Conservation (phyloP, 2,797 vertebrate genomes). For the Distichodus sexfasciatus region DNA sequence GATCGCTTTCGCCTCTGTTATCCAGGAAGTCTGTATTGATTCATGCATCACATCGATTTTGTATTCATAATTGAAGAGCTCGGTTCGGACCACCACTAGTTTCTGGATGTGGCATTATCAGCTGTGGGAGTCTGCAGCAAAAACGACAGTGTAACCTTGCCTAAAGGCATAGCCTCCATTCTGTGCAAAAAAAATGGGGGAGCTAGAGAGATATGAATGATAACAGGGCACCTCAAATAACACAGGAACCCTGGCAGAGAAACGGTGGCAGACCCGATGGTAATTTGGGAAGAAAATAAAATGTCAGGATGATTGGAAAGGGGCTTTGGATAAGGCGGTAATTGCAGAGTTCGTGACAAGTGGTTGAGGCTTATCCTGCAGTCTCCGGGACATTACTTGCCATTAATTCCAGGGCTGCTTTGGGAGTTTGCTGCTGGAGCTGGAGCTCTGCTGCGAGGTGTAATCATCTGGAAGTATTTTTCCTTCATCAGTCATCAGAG, state of each 20-base stretch:
- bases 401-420: constrained; percentile 8
- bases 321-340: constrained; percentile 13
- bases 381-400: constrained; percentile 23
- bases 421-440: constrained; percentile 1
- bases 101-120: not conserved
- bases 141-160: constrained; percentile 12
- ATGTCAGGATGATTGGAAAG: constrained; percentile 39
- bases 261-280: constrained; percentile 24
- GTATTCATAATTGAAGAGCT: not conserved
- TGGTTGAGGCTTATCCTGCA: constrained; percentile 17
- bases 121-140: constrained; percentile 26
- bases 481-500: constrained; percentile 6
- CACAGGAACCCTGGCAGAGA: constrained; percentile 3
- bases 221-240: constrained; percentile 28
- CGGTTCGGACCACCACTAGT: not conserved
- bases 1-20: constrained; percentile 12
- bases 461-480: constrained; percentile 9
- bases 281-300: constrained; percentile 41
- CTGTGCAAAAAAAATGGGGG: not conserved
- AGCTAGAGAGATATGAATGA: constrained; percentile 24
- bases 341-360: constrained; percentile 34
- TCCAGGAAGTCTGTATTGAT: not conserved
- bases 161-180: constrained; percentile 22
- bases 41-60: not conserved
- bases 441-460: not conserved